Percentiles rank a stretch among this genome's conserved stretches.
These are phyloP conservation scores for Eulemur coronatus DNA, from an alignment of 2,797 vertebrate species.

Conservation along the genomic window DNA sequence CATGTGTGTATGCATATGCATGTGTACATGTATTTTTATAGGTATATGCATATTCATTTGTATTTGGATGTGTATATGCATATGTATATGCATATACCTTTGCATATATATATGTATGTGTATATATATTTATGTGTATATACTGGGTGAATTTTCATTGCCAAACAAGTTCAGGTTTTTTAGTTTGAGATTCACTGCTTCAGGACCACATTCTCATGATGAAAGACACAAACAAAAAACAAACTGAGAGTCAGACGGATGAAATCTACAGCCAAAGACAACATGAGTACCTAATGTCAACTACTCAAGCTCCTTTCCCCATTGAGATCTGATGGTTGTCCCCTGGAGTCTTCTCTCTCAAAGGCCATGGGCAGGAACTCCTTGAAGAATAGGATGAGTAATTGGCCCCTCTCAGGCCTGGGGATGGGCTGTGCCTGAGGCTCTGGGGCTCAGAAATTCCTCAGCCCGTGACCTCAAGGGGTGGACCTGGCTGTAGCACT, in stretches of 20 bases:
- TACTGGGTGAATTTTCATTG: neutral
- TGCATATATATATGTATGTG: neutral
- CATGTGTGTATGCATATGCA: neutral
- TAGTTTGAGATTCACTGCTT: neutral
- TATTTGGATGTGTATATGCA: neutral
- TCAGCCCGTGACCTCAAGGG: neutral
- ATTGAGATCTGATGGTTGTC: neutral
- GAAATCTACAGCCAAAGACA: neutral
- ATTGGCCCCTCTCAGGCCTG: neutral
- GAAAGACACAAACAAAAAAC: neutral
- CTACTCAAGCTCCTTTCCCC: neutral
- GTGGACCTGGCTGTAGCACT: too few relatives aligned
- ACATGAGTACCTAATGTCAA: neutral
- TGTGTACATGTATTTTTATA: neutral
- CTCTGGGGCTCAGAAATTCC: neutral
- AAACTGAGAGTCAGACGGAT: neutral
- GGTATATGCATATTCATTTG: too few relatives aligned
- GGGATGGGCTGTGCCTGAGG: neutral
- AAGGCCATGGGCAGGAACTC: too few relatives aligned
- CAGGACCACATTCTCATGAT: neutral
- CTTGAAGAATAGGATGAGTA: neutral
- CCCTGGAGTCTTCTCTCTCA: neutral
- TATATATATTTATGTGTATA: neutral
- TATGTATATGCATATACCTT: neutral
- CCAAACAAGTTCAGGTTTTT: neutral